Evolutionary conservation across 2,888 invertebrate species (phyloP).

Genomic region (Drosophila greeni): DNA sequence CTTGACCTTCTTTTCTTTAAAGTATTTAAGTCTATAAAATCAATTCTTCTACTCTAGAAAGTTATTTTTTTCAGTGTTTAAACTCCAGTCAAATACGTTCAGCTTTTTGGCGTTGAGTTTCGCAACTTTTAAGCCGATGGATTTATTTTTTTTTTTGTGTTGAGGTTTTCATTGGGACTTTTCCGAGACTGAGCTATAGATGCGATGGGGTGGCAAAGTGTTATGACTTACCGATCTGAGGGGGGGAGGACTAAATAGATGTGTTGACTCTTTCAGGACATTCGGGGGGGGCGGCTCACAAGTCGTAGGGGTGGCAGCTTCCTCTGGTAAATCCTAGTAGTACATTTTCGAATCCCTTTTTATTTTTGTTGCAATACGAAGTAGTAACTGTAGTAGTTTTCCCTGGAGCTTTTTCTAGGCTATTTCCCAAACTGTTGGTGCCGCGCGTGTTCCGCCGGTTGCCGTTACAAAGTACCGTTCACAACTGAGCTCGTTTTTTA

Average conservation of each 20-base stretch:
- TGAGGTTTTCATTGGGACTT: slow-evolving; percentile 8
- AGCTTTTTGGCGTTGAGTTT: slow-evolving; percentile 29
- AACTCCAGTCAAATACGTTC: slow-evolving; percentile 23
- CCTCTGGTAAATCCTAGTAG: slow-evolving; percentile 25
- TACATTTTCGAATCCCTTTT: slow-evolving; percentile 6
- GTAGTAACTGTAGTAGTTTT: neutral
- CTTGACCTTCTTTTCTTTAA: no score
- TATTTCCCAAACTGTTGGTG: slow-evolving; percentile 41
- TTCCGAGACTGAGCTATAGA: slow-evolving; percentile 7
- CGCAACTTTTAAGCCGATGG: slow-evolving; percentile 45
- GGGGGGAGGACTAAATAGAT: slow-evolving; percentile 4
- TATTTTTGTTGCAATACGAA: slow-evolving; percentile 15
- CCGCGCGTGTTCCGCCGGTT: slow-evolving; percentile 45
- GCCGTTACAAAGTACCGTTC: slow-evolving; percentile 76
- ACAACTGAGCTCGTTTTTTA: slow-evolving; percentile 78
- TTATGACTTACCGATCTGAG: slow-evolving; percentile 33
- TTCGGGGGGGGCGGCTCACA: slow-evolving; percentile 12
- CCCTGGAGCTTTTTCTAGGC: slow-evolving; percentile 6
- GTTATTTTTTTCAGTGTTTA: slow-evolving; percentile 13
- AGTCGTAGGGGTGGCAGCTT: slow-evolving; percentile 2
- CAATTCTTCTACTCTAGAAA: no score
- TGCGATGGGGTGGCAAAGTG: slow-evolving; percentile 3
- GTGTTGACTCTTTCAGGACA: slow-evolving; percentile 31
- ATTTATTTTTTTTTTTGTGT: slow-evolving; percentile 33
- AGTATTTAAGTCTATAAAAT: no score